Evolutionary conservation across 2,888 invertebrate species (phyloP), one percentile per base, ranked within the genome.

Genomic region (Mystacides longicornis): DNA sequence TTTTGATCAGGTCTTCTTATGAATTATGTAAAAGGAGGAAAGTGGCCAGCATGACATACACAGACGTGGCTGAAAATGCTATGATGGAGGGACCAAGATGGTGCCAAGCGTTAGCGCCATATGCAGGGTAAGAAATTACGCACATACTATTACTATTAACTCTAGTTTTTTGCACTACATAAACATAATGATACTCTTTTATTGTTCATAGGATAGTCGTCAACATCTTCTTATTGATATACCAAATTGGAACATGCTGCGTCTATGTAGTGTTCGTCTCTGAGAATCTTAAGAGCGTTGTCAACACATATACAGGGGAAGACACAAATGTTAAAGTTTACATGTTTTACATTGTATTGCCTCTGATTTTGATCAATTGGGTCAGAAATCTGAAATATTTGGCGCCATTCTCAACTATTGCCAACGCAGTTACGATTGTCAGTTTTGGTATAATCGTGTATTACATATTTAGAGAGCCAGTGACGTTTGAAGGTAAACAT

Each of bases 231-330:
- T 75, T 90, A 2, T 69, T 95, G 61, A 79, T 93, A 52, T 97
- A 96, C 65, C 97, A 98, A 72, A 78, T 97, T 64, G 98, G 98
- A 48, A 92, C 93, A 49, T 96, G 97, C 69, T 95, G 95, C 70
- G 95, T 97, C 1, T 98, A 98, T 71, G 87, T 93, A 20, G 90
- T 97, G 0, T 98, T 97, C 70, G 90, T 97, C 49, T 83, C 94
- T 0, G 84, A 85, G 58, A 95, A 93, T 71, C 79, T 95, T n/a
- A 79, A 87, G 67, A 76, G 73, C 63, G 86, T 90, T 11, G 71
- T 80, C 14, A 76, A 76, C 42, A 70, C 77, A 19, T 79, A 85
- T 89, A 65, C 72, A 94, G 67, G 54, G 7, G 27, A n/a, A 14
- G 49, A 54, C 2, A 56, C 46, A 2, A 51, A 51, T 23, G 75